Conservation (phyloP, 2,888 invertebrate genomes). For the Euzetes globulus region DNA sequence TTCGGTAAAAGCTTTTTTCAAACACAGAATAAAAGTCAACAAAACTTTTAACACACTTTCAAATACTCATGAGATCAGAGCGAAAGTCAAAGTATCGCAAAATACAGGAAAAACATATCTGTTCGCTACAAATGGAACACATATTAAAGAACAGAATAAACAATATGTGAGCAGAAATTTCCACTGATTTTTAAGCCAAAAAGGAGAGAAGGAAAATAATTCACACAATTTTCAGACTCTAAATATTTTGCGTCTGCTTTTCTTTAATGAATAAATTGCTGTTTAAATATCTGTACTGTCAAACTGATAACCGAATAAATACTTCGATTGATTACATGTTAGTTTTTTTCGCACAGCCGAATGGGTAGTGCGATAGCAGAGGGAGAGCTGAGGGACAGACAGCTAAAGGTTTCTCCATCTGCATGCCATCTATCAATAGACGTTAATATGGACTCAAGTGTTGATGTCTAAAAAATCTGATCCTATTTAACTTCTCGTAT, state of each 20-base stretch:
- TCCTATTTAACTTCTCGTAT: not conserved
- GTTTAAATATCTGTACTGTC: constrained; percentile 20
- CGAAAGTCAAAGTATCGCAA: no score
- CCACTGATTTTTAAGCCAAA: not conserved
- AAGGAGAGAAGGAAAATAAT: not conserved
- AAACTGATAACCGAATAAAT: constrained; percentile 20
- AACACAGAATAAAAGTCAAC: no score
- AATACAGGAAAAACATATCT: no score
- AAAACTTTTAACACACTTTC: no score
- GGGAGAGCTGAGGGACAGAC: not conserved
- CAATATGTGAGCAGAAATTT: not conserved
- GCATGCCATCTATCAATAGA: constrained; percentile 23
- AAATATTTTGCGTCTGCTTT: constrained; percentile 19
- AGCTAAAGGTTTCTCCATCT: not conserved
- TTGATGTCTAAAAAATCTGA: not conserved
- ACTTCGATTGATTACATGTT: constrained; percentile 14
- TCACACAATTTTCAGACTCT: not conserved
- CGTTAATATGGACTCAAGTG: not conserved
- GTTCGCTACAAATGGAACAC: no score
- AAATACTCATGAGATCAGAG: no score
- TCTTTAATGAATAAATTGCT: constrained; percentile 25
- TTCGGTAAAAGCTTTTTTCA: not conserved
- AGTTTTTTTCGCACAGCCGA: no score
- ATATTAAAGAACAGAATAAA: no score
- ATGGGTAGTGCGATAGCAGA: not conserved